Percentiles rank a stretch among this genome's conserved stretches.
phyloP scores from a whole-genome alignment of 2,888 invertebrate genomes.

The Uloborus plumipes region DNA sequence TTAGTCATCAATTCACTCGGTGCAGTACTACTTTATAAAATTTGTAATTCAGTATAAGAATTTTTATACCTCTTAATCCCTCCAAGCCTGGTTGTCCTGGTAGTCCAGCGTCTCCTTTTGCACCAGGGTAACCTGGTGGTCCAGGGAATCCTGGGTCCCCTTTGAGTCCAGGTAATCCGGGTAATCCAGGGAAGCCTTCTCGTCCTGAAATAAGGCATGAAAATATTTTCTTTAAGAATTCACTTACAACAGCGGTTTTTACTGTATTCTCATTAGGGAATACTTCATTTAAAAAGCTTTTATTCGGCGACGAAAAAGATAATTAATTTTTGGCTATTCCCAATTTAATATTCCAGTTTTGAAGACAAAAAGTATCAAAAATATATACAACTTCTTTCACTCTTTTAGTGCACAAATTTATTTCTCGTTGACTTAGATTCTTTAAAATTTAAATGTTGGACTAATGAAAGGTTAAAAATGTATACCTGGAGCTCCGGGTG shows the following conservation, averaged over 20 bases:
- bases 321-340: too few species aligned
- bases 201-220: constrained; percentile 32
- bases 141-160: constrained; percentile 72
- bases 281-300: too few species aligned
- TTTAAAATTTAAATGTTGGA: too few species aligned
- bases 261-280: too few species aligned
- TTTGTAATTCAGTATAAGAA: too few species aligned
- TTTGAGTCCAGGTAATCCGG: constrained; percentile 30
- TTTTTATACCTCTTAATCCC: constrained; percentile 11
- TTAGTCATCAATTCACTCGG: too few species aligned
- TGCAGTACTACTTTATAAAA: too few species aligned
- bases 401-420: too few species aligned
- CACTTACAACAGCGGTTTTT: neutral
- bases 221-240: neutral
- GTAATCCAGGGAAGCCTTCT: constrained; percentile 75
- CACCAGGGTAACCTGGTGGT: constrained; percentile 69
- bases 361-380: neutral
- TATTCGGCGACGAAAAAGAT: too few species aligned
- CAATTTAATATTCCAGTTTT: neutral
- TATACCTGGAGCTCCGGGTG: constrained; percentile 76
- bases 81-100: constrained; percentile 34
- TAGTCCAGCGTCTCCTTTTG: constrained; percentile 34
- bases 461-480: too few species aligned
- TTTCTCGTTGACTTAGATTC: too few species aligned
- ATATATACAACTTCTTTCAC: too few species aligned